Conservation (phyloP, 2,888 invertebrate species). For the Drosophila cognata region DNA sequence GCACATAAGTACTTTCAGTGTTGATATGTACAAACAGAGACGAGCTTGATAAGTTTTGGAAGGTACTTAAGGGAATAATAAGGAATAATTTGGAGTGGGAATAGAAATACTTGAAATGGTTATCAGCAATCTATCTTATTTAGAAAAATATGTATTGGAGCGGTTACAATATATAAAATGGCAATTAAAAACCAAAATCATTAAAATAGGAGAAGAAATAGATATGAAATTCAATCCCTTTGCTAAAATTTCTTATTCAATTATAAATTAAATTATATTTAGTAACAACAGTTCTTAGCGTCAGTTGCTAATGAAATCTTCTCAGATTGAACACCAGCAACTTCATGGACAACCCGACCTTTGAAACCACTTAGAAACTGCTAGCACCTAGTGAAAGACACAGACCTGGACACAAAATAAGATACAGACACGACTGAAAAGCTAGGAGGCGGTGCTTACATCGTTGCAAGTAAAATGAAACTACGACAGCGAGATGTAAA, state of each 20-base stretch:
- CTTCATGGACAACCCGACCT: conserved; percentile 34
- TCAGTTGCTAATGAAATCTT: neutral
- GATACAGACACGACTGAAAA: conserved; percentile 23
- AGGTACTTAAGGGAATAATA: neutral
- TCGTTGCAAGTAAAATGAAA: conserved; percentile 54
- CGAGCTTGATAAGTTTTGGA: neutral
- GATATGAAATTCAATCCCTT: rapidly evolving
- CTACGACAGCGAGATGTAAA: conserved; percentile 41
- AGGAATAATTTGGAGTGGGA: neutral
- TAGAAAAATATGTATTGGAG: neutral
- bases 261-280: neutral
- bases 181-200: neutral
- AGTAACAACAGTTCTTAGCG: neutral
- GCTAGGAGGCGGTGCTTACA: conserved; percentile 22
- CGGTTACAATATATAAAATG: neutral
- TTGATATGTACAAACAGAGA: neutral
- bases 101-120: neutral
- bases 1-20: conserved; percentile 11
- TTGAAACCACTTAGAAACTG: conserved; percentile 17
- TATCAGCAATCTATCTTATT: too few relatives aligned
- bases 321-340: neutral
- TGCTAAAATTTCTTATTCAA: neutral
- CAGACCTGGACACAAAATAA: conserved; percentile 23
- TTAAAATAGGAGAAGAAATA: neutral
- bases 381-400: conserved; percentile 8